These are phyloP conservation scores for Rhagonycha fulva DNA, from an alignment of 2,888 invertebrate genomes.

Conservation along the genomic window DNA sequence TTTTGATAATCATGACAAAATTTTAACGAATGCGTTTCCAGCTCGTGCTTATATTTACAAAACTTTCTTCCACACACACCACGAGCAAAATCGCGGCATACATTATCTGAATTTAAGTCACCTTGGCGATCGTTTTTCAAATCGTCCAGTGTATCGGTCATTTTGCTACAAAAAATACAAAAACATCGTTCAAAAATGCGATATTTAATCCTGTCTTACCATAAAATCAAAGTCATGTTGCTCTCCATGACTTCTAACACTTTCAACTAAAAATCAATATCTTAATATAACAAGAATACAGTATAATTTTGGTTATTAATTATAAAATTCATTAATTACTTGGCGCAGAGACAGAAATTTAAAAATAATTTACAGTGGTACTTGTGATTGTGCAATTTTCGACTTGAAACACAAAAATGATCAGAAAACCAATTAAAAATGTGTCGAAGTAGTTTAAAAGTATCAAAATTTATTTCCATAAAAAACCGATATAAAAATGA, in stretches of 20 bases:
- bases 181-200: neutral
- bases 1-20: slow-evolving; percentile 76
- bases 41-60: slow-evolving; percentile 61
- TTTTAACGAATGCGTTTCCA: slow-evolving; percentile 50
- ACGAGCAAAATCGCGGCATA: slow-evolving; percentile 63
- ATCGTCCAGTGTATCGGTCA: slow-evolving; percentile 51
- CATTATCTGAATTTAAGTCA: slow-evolving; percentile 45
- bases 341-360: neutral
- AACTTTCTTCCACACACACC: slow-evolving; percentile 62
- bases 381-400: neutral
- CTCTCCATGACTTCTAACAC: slow-evolving; percentile 14
- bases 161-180: slow-evolving; percentile 27
- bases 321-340: neutral
- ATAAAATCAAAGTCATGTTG: slow-evolving; percentile 41
- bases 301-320: neutral
- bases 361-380: neutral
- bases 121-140: slow-evolving; percentile 41
- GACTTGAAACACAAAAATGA: neutral
- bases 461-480: slow-evolving; percentile 29
- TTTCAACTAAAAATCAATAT: slow-evolving; percentile 13
- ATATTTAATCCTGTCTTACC: slow-evolving; percentile 30
- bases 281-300: slow-evolving; percentile 4
- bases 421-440: neutral
- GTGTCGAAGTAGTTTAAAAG: neutral
- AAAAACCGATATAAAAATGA: slow-evolving; percentile 20